Conservation (phyloP, 2,797 vertebrate genomes). For the Mareca strepera region DNA sequence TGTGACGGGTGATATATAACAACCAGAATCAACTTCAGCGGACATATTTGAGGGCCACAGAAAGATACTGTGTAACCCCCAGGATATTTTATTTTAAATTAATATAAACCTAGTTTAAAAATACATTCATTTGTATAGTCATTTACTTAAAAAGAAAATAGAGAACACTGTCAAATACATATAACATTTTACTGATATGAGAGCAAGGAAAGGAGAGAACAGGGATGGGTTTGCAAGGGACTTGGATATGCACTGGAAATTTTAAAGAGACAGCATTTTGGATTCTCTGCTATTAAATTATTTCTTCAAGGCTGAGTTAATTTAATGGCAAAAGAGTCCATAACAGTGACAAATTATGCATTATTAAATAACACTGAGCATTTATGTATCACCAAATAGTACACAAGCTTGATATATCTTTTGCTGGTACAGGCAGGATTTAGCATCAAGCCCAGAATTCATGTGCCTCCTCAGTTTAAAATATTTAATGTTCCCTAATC, state of each 20-base stretch:
- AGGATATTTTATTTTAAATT: not conserved
- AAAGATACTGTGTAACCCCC: not conserved
- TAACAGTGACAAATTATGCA: slow-evolving; percentile 24
- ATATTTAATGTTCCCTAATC: slow-evolving; percentile 53
- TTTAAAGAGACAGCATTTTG: not conserved
- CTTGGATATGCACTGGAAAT: not conserved
- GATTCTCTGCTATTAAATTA: not conserved
- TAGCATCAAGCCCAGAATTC: not conserved
- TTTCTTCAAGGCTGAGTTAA: slow-evolving; percentile 15
- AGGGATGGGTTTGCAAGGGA: not conserved
- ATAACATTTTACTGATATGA: not conserved
- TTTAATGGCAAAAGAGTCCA: not conserved
- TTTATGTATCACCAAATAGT: slow-evolving; percentile 34
- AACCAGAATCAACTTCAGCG: not conserved
- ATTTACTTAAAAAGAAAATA: not conserved
- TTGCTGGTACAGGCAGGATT: not conserved
- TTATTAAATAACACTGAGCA: slow-evolving; percentile 41
- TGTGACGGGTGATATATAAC: not conserved
- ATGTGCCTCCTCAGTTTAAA: slow-evolving; percentile 30
- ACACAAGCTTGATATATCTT: slow-evolving; percentile 6
- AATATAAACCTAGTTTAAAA: not conserved
- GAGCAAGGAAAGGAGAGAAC: not conserved
- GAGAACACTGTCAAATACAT: not conserved
- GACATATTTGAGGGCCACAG: not conserved
- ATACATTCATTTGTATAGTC: not conserved